Evolutionary conservation across 1,140 invertebrate genomes (phyloP), one percentile per base, ranked within the genome.

Genomic region (Drosophila sp.): DNA sequence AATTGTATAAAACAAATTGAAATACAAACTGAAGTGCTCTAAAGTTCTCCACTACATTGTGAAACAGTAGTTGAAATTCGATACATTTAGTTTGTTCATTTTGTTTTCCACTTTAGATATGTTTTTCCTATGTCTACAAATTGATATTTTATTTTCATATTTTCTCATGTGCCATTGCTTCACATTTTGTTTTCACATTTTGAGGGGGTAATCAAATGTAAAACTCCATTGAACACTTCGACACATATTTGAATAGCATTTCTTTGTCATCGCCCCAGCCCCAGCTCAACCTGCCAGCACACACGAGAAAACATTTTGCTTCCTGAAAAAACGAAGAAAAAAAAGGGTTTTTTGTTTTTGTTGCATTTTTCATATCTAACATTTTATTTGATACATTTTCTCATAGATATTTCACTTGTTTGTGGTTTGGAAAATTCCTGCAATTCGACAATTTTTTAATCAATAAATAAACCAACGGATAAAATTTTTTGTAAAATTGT

Each of bases 201-300:
- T 29, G 11, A 63, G 35, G 29, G 65, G 41, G 68, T 67, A 61
- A 70, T 79, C 63, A 76, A 79, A 72, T 84, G 74, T 72, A 33
- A 82, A 71, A 83, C 62, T 80, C 50, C 50, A 63, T 55, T 38
- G 65, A 50, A 17, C 65, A 63, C 58, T 76, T 72, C 56, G 17
- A 74, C 55, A 33, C 70, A 73, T 60, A 50, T 67, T 58, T 27
- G 33, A 30, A 68, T 55, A 58, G 50, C 27, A 62, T 75, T 67
- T 73, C 72, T 17, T 54, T 73, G 4, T 38, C 41, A 30, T 23
- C 17, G 17, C 17, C 17, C 17, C 17, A 17, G 10, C 33, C 35
- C 3, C 23, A 23, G 38, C 10, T 7, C 35, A 10, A 38, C 2
- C 2, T 25, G 7, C n/a, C 23, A 50, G 23, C 3, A 38, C 23